phyloP scores from a whole-genome alignment of 2,888 invertebrate genomes.

The Stenurella melanura region DNA sequence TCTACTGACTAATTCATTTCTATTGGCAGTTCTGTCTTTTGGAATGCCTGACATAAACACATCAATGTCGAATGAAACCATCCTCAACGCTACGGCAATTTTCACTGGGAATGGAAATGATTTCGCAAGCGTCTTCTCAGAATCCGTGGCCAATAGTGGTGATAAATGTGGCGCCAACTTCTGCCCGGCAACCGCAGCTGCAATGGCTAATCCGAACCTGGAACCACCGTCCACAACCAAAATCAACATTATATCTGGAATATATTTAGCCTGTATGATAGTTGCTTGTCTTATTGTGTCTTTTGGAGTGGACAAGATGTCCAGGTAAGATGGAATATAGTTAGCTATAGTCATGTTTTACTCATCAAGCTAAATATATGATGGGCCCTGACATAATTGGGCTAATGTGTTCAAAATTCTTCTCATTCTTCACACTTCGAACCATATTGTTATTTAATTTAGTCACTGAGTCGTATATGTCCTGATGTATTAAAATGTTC shows the following conservation, averaged over 20 bases:
- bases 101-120: conserved; percentile 44
- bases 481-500: too few relatives aligned
- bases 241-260: conserved; percentile 86
- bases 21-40: conserved; percentile 17
- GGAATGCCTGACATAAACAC: not conserved
- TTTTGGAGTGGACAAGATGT: conserved; percentile 87
- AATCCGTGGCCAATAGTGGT: conserved; percentile 59
- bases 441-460: too few relatives aligned
- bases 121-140: conserved; percentile 14
- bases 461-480: too few relatives aligned
- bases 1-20: not conserved
- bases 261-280: conserved; percentile 88
- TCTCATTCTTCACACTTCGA: too few relatives aligned
- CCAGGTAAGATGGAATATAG: conserved; percentile 75
- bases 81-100: conserved; percentile 60
- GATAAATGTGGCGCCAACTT: conserved; percentile 85
- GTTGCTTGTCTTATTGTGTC: conserved; percentile 84
- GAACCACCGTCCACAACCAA: conserved; percentile 82
- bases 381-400: too few relatives aligned
- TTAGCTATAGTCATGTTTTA: too few relatives aligned
- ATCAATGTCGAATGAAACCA: conserved; percentile 31
- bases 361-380: too few relatives aligned
- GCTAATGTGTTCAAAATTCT: too few relatives aligned
- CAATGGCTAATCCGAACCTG: conserved; percentile 80
- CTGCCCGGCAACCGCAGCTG: conserved; percentile 77